Percentiles rank a stretch among this genome's conserved stretches.
Conservation (phyloP, 2,888 invertebrate species). For the Lithodes maja region DNA sequence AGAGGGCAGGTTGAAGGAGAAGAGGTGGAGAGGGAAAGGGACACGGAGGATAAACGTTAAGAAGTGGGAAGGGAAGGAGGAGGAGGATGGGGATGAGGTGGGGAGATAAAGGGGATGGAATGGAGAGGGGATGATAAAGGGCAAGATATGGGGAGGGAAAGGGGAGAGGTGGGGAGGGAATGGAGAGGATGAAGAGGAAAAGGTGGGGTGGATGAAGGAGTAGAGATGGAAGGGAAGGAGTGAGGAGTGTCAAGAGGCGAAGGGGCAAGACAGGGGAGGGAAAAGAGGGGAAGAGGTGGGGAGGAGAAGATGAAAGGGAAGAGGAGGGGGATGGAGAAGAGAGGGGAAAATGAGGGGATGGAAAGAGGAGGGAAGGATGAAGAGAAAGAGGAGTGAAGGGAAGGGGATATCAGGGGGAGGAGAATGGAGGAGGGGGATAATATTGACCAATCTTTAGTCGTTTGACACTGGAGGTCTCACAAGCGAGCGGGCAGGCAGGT, state of each 20-base stretch:
- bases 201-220: background rate
- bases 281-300: background rate
- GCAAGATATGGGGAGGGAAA: background rate
- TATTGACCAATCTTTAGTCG: constrained; percentile 58
- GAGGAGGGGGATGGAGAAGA: background rate
- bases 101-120: background rate
- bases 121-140: background rate
- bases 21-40: background rate
- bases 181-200: background rate
- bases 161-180: background rate
- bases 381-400: background rate
- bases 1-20: background rate
- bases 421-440: constrained; percentile 13
- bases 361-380: background rate
- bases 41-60: background rate
- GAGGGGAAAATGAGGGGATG: background rate
- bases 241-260: background rate
- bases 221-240: background rate
- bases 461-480: constrained; percentile 37
- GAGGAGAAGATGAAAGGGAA: background rate
- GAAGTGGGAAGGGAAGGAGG: background rate
- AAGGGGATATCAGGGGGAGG: background rate
- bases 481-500: background rate
- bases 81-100: background rate
- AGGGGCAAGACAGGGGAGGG: background rate